A percentile compares a stretch with the other conserved stretches of the same genome.
Evolutionary conservation across 2,888 invertebrate genomes (phyloP).

Genomic region (Ochlodes sylvanus): DNA sequence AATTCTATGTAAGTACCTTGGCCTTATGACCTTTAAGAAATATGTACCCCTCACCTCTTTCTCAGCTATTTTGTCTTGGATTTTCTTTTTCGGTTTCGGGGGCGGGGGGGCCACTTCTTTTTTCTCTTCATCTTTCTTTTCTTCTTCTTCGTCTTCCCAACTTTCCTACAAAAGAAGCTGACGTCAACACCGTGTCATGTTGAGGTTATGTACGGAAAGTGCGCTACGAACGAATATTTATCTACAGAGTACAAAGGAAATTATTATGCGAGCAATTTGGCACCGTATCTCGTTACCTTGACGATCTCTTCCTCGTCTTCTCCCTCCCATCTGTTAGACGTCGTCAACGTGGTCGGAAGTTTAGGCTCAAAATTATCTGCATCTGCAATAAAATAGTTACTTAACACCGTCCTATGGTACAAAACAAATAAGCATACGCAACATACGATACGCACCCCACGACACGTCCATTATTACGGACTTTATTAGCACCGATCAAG

Average conservation of each 20-base stretch:
- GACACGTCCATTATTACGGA: conserved; percentile 87
- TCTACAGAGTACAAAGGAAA: conserved; percentile 41
- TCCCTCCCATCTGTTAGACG: conserved; percentile 93
- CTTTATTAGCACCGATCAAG: conserved; percentile 72
- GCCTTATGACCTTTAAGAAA: conserved; percentile 39
- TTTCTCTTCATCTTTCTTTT: conserved; percentile 91
- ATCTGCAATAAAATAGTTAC: conserved; percentile 83
- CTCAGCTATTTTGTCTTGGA: conserved; percentile 93
- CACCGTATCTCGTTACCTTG: conserved; percentile 86
- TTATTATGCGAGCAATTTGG: conserved; percentile 57
- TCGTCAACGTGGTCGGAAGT: conserved; percentile 84
- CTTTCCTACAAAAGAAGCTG: conserved; percentile 89
- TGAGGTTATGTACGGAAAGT: conserved; percentile 69
- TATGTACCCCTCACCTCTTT: conserved; percentile 88
- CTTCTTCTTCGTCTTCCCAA: conserved; percentile 96
- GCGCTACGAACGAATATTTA: conserved; percentile 31
- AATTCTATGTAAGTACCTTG: conserved; percentile 6
- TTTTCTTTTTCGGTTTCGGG: conserved; percentile 89
- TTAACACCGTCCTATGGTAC: conserved; percentile 53
- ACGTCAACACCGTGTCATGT: conserved; percentile 77
- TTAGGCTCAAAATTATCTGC: conserved; percentile 89
- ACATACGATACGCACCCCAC: conserved; percentile 85
- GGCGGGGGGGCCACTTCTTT: conserved; percentile 84
- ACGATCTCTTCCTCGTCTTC: conserved; percentile 95
- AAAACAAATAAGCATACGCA: conserved; percentile 41